Base-by-base conservation (phyloP, 2,888 invertebrate genomes). In the Myopa tessellatipennis region DNA sequence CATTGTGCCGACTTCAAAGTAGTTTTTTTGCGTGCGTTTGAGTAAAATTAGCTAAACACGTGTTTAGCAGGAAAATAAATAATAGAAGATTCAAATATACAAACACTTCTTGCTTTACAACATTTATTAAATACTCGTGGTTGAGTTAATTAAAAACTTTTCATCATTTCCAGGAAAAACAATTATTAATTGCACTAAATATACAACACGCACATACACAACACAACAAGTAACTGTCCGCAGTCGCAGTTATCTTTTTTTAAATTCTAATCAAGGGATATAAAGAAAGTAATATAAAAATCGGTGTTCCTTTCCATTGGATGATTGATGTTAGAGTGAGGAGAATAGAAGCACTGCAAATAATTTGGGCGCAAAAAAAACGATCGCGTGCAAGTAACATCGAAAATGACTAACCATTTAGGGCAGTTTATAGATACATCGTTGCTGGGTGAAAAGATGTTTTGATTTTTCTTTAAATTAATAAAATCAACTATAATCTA, bases 391-490 rank as follows among this genome's bases (percentile, higher is more conserved):
- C 26, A 26, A 26, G 26, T 26, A 26, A 26, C 26, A 26, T 26
- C 26, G 26, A 26, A 26, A 26, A 26, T 26, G 26, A 26, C 26
- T 2, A 26, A 26, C 26, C 26, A 26, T 26, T 26, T 26, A 26
- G 26, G 26, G 26, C 26, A 26, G 26, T 26, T 26, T 26, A 26
- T 26, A 26, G 2, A 26, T 26, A 26, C 2, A 26, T 26, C 26
- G 26, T 26, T 26, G 2, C 26, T 26, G 26, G 26, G 26, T 26
- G 26, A 26, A 26, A 26, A 1, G 26, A 26, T 2, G 96, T 96
- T 0, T 88, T 96, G 87, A 95, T 96, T 0, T 96, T 96, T 96
- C 96, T 87, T 91, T 96, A 4, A 96, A 96, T 84, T 96, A 96
- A 26, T 26, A 26, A 26, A 26, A 26, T 26, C 26, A 26, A 26